Base-by-base conservation (phyloP, 2,888 invertebrate species). In the Germaria angustata region DNA sequence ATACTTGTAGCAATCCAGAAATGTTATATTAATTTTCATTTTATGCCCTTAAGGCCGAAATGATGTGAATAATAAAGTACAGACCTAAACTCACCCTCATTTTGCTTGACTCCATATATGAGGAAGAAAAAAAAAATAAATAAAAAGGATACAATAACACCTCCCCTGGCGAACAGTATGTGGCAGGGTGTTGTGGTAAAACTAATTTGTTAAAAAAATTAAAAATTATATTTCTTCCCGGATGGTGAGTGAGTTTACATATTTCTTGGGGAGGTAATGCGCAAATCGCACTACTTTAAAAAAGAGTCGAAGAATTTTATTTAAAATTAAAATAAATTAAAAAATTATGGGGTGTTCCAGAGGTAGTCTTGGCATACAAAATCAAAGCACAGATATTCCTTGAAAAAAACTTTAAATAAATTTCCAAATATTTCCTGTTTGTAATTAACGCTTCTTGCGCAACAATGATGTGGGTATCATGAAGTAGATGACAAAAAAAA, bases 1-100 rank as follows among this genome's bases (percentile, higher is more conserved):
- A 28, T 28, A 5, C 6, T 28, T 28, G 82, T 76, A 82, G 55
- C 78, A 72, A 77, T 69, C 44, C 59, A 66, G 11, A 73, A 69
- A 66, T 76, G 69, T 75, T 82, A 61, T 72, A 79, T 82, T 79
- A 82, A 82, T 82, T 82, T 82, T 79, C 71, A 75, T 82, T 82
- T 82, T 68, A 79, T 79, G 71, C 82, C 82, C 79, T 82, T 17
- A 76, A 71, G 82, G 55, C 55, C 46, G 28, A 65, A 76, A 75
- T 79, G 79, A 71, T 79, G 82, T 75, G 75, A 68, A 79, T 75
- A 66, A 73, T 66, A 72, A 59, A 73, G 65, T 65, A 57, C 46
- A 34, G 2, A 15, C 6, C 20, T 11, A 39, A 61, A 55, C 55
- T 24, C 55, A 78, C 78, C 78, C 75, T 1, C 11, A 24, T 11